These are phyloP conservation scores for Hybognathus amarus DNA, from an alignment of 2,797 vertebrate genomes.

Conservation along the genomic window DNA sequence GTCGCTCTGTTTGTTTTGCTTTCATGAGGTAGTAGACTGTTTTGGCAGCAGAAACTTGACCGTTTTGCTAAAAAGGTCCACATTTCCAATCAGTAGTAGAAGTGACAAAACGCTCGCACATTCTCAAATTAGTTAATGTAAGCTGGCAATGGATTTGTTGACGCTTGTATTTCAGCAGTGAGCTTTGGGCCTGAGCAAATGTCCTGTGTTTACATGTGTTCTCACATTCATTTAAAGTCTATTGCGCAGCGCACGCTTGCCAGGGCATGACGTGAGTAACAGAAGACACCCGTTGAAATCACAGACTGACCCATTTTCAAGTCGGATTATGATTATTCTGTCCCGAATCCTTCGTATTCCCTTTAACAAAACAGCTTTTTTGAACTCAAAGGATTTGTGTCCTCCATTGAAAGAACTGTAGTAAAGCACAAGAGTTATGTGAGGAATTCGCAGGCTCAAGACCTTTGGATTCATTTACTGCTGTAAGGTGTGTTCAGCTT, in stretches of 20 bases:
- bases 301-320: not conserved
- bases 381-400: conserved; percentile 16
- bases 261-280: not conserved
- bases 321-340: not conserved
- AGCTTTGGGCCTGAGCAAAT: conserved; percentile 36
- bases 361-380: not conserved
- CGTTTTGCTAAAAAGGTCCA: conserved; percentile 45
- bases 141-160: conserved; percentile 62
- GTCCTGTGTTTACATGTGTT: conserved; percentile 48
- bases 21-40: conserved; percentile 62
- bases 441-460: conserved; percentile 65
- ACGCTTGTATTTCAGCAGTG: conserved; percentile 51
- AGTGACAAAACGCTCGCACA: conserved; percentile 55
- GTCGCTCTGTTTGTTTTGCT: conserved; percentile 56
- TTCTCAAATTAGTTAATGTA: conserved; percentile 59
- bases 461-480: conserved; percentile 64
- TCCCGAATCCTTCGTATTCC: not conserved
- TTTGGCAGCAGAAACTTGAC: conserved; percentile 59
- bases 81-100: conserved; percentile 48
- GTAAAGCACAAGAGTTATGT: conserved; percentile 45
- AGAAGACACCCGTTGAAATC: conserved; percentile 19
- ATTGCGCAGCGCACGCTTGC: not conserved
- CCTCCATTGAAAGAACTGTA: conserved; percentile 21
- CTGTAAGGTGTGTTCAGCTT: conserved; percentile 76
- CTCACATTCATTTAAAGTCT: conserved; percentile 50